Conservation (phyloP, 2,113 vertebrate species). For the Jaculus jaculus region DNA sequence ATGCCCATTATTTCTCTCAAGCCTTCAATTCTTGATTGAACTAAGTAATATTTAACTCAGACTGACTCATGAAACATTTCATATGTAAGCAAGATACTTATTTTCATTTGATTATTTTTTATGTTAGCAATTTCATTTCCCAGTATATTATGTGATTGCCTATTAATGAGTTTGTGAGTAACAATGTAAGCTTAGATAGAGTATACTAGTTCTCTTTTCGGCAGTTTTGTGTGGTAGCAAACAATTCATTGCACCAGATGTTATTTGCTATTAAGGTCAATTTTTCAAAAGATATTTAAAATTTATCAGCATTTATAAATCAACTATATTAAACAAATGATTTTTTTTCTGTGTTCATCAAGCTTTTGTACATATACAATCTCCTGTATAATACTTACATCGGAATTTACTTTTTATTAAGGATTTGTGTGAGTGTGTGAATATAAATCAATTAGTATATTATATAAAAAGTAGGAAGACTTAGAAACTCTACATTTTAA, state of each 20-base stretch:
- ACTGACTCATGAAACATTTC: neutral
- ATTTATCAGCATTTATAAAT: neutral
- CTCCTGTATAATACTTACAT: neutral
- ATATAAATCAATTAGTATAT: neutral
- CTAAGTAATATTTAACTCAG: neutral
- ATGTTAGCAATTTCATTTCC: neutral
- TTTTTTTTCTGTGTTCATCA: constrained; percentile 35
- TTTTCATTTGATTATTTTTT: neutral
- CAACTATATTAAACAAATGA: neutral
- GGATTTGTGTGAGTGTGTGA: neutral
- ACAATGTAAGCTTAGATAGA: neutral
- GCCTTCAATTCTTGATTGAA: neutral
- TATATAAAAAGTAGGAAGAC: neutral
- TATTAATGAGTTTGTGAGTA: neutral
- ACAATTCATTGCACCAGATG: neutral
- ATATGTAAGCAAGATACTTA: neutral
- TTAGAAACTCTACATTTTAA: neutral
- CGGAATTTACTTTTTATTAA: neutral
- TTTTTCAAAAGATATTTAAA: constrained; percentile 19
- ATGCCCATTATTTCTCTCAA: neutral
- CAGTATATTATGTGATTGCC: neutral
- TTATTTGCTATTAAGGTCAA: constrained; percentile 13
- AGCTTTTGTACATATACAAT: neutral
- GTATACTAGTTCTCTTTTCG: neutral
- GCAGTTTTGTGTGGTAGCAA: neutral